phyloP scores from a whole-genome alignment of 2,797 vertebrate genomes.

The Channa striata region DNA sequence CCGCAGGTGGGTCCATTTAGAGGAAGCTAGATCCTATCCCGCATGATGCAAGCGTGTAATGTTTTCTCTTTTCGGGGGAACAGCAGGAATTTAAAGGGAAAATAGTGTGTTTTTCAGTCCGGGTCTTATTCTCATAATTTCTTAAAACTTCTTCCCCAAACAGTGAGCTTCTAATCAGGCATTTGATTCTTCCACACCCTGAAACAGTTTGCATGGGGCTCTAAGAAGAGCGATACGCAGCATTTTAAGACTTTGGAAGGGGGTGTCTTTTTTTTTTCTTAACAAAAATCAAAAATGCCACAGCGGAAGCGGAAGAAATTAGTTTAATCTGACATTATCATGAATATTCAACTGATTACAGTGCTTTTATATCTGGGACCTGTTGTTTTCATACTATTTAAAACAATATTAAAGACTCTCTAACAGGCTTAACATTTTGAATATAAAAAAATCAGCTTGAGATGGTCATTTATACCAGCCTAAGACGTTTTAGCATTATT shows the following conservation, averaged over 20 bases:
- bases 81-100: conserved; percentile 23
- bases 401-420: neutral
- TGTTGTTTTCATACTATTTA: neutral
- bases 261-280: neutral
- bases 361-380: neutral
- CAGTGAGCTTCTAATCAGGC: neutral
- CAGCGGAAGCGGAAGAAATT: neutral
- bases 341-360: neutral
- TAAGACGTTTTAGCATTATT: neutral
- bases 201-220: neutral
- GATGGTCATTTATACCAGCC: neutral
- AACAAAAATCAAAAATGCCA: neutral
- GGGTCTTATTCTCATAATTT: neutral
- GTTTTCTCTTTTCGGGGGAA: conserved; percentile 33
- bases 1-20: conserved; percentile 66
- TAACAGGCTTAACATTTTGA: neutral
- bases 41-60: conserved; percentile 40
- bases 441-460: neutral
- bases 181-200: neutral
- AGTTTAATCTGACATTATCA: neutral
- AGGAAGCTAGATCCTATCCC: conserved; percentile 55
- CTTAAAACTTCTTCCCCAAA: neutral
- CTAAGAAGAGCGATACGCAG: neutral
- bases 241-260: neutral
- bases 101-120: neutral